Percentiles rank a stretch among this genome's conserved stretches.
Conservation (phyloP, 2,113 vertebrate genomes). For the Paradoxurus hermaphroditus region DNA sequence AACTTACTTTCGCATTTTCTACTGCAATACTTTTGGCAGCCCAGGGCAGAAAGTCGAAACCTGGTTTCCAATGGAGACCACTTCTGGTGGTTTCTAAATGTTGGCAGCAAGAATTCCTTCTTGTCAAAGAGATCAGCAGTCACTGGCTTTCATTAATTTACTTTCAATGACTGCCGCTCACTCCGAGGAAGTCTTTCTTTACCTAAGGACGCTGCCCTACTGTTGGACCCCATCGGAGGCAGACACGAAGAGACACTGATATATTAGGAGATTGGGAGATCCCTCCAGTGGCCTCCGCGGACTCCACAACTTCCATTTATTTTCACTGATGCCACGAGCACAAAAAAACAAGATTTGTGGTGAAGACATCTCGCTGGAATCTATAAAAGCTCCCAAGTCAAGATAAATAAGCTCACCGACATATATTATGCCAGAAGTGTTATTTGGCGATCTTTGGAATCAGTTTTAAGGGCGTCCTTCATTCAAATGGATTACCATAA, state of each 20-base stretch:
- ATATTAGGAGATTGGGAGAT: constrained; percentile 69
- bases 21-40: constrained; percentile 84
- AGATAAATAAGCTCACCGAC: constrained; percentile 51
- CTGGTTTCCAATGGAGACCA: constrained; percentile 82
- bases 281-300: constrained; percentile 51
- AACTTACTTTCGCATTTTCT: constrained; percentile 86
- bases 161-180: constrained; percentile 74
- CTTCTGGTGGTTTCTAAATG: constrained; percentile 80
- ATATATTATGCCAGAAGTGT: not conserved
- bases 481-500: constrained; percentile 47
- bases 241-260: constrained; percentile 73
- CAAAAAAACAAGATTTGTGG: constrained; percentile 64
- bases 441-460: constrained; percentile 54
- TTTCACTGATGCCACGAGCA: constrained; percentile 56
- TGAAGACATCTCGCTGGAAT: not conserved
- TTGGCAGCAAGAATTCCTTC: constrained; percentile 80
- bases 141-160: constrained; percentile 77
- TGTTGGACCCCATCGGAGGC: constrained; percentile 68
- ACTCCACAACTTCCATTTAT: constrained; percentile 69
- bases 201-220: constrained; percentile 80
- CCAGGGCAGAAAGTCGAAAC: constrained; percentile 84
- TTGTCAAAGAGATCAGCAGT: constrained; percentile 80
- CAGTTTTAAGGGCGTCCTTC: not conserved
- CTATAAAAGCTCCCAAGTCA: constrained; percentile 52
- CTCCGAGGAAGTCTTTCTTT: constrained; percentile 78